These are phyloP conservation scores for Spinibarbus caldwelli DNA, from an alignment of 2,797 vertebrate genomes.

Conservation along the genomic window DNA sequence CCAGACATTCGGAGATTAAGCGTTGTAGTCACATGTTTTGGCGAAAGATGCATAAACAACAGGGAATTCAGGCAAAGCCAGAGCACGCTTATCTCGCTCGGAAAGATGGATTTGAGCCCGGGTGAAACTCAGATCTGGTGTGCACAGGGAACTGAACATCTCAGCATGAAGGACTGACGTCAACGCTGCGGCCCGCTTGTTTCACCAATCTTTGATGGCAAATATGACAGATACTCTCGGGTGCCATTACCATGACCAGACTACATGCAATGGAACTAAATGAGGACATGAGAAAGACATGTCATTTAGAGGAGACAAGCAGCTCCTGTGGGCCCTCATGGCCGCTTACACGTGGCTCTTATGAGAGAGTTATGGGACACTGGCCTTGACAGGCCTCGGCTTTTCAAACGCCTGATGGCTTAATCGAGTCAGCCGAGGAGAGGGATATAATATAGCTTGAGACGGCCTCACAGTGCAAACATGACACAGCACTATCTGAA, in stretches of 20 bases:
- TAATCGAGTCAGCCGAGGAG: slow-evolving; percentile 38
- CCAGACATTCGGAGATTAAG: slow-evolving; percentile 71
- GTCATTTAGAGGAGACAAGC: slow-evolving; percentile 27
- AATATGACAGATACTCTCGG: slow-evolving; percentile 56
- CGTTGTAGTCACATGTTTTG: slow-evolving; percentile 69
- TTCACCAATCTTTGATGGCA: slow-evolving; percentile 37
- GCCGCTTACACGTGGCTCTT: slow-evolving; percentile 16
- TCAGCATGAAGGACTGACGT: slow-evolving; percentile 3
- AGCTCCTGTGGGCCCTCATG: slow-evolving; percentile 5
- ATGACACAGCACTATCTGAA: slow-evolving; percentile 30
- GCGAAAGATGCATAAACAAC: slow-evolving; percentile 70
- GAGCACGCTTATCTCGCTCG: background rate
- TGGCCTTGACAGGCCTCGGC: slow-evolving; percentile 16
- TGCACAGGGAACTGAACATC: slow-evolving; percentile 3
- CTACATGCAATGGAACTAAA: slow-evolving; percentile 24
- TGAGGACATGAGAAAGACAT: slow-evolving; percentile 31
- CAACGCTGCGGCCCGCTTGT: background rate
- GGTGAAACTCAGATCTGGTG: slow-evolving; percentile 19
- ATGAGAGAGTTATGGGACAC: slow-evolving; percentile 22
- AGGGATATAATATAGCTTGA: slow-evolving; percentile 42
- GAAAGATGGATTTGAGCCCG: slow-evolving; percentile 18
- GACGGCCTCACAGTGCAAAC: slow-evolving; percentile 26
- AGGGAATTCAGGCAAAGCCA: slow-evolving; percentile 71
- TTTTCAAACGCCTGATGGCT: slow-evolving; percentile 40
- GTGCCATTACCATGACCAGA: slow-evolving; percentile 56